phyloP scores from a whole-genome alignment of 2,888 invertebrate species.

The Mesochorus sp. region DNA sequence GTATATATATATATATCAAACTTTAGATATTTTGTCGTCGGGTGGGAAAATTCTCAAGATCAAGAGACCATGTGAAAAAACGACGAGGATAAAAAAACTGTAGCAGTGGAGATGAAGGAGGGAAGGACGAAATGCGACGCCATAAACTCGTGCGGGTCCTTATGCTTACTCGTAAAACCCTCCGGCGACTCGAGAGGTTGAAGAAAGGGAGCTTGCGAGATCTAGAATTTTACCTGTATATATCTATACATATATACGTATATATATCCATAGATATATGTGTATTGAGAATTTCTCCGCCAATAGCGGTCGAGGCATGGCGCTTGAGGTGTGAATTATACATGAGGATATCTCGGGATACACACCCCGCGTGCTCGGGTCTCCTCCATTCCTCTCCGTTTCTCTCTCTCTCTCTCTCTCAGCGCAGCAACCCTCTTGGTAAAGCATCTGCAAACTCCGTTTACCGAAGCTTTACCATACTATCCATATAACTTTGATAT shows the following conservation, averaged over 20 bases:
- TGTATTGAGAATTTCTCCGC: conserved; percentile 70
- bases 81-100: background rate
- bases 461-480: conserved; percentile 36
- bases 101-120: conserved; percentile 7
- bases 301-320: conserved; percentile 79
- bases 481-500: conserved; percentile 34
- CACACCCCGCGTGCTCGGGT: conserved; percentile 46
- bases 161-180: conserved; percentile 49
- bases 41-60: background rate
- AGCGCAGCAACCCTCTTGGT: conserved; percentile 48
- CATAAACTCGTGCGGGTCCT: conserved; percentile 44
- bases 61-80: conserved; percentile 2
- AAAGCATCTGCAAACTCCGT: conserved; percentile 58
- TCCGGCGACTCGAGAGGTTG: conserved; percentile 62
- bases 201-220: conserved; percentile 55
- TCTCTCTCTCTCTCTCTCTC: conserved; percentile 55
- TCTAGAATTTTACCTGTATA: conserved; percentile 24
- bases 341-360: conserved; percentile 76
- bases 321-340: conserved; percentile 82
- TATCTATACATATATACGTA: background rate
- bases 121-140: conserved; percentile 47
- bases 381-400: too few species aligned
- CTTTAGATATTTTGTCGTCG: background rate
- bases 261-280: conserved; percentile 37
- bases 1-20: background rate